Conservation (phyloP, 2,113 vertebrate genomes). For the Electrona antarctica region DNA sequence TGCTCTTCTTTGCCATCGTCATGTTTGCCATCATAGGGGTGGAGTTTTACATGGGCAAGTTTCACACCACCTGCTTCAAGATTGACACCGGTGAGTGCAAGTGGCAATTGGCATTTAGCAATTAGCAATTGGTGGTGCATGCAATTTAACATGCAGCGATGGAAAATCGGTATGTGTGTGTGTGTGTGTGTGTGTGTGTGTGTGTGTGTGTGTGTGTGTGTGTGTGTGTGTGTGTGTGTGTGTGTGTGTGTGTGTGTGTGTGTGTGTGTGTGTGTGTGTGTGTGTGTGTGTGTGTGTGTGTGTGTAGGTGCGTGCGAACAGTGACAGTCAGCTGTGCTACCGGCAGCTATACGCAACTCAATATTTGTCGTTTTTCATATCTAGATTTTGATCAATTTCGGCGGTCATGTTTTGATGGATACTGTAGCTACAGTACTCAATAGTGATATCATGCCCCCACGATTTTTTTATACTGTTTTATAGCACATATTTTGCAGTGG, state of each 20-base stretch:
- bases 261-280: not conserved
- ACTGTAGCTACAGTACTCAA: not conserved
- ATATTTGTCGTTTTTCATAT: conserved; percentile 33
- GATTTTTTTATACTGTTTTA: not conserved
- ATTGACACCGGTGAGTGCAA: conserved; percentile 83
- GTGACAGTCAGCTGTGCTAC: not conserved
- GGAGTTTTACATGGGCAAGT: conserved; percentile 99
- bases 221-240: conserved; percentile 15
- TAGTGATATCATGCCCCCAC: not conserved
- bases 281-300: conserved; percentile 18
- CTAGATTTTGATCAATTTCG: conserved; percentile 37
- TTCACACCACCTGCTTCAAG: conserved; percentile 92
- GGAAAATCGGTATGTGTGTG: not conserved
- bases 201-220: conserved; percentile 18
- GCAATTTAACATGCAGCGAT: no score
- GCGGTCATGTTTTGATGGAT: conserved; percentile 36
- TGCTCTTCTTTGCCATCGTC: conserved; percentile 98
- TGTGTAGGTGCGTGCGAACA: not conserved
- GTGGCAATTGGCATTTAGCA: not conserved
- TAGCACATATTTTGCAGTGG: not conserved
- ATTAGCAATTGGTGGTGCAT: not conserved
- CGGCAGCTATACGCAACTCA: conserved; percentile 13
- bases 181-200: not conserved
- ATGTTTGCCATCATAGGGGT: conserved; percentile 99
- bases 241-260: not conserved